These are phyloP conservation scores for Notiomystis cincta DNA, from an alignment of 2,113 vertebrate species.

Conservation along the genomic window DNA sequence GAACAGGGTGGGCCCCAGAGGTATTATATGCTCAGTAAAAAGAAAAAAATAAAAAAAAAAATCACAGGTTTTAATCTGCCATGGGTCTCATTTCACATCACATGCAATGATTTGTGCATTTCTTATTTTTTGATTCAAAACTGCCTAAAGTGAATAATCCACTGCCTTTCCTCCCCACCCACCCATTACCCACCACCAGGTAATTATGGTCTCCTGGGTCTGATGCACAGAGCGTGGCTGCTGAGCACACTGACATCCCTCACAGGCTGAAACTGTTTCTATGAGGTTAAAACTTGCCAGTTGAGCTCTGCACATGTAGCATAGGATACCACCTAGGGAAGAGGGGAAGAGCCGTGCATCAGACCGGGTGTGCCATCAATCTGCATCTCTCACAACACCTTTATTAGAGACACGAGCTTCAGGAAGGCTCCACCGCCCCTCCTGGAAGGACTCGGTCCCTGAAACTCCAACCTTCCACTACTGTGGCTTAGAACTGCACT, in stretches of 20 bases:
- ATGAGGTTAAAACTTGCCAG: not conserved
- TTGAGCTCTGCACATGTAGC: not conserved
- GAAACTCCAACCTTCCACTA: not conserved
- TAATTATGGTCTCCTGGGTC: not conserved
- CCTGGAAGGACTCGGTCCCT: not conserved
- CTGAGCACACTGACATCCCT: not conserved
- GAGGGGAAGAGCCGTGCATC: not conserved
- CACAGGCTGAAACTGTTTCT: not conserved
- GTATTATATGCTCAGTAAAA: not conserved
- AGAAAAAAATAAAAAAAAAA: not conserved
- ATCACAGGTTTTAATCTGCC: not conserved
- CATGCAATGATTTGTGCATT: not conserved
- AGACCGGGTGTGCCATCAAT: not conserved
- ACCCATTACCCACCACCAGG: not conserved
- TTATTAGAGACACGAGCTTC: not conserved
- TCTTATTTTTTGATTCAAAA: not conserved
- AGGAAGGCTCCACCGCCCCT: not conserved
- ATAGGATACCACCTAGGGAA: not conserved
- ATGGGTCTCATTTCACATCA: not conserved
- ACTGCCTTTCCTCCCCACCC: not conserved
- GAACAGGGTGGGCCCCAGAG: not conserved
- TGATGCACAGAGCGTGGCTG: not conserved
- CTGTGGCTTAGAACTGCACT: accelerated
- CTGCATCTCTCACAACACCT: not conserved
- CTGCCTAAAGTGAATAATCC: not conserved